Percentiles rank a stretch among this genome's conserved stretches.
These are phyloP conservation scores for Perizoma flavofasciatum DNA, from an alignment of 2,888 invertebrate species.

Conservation along the genomic window DNA sequence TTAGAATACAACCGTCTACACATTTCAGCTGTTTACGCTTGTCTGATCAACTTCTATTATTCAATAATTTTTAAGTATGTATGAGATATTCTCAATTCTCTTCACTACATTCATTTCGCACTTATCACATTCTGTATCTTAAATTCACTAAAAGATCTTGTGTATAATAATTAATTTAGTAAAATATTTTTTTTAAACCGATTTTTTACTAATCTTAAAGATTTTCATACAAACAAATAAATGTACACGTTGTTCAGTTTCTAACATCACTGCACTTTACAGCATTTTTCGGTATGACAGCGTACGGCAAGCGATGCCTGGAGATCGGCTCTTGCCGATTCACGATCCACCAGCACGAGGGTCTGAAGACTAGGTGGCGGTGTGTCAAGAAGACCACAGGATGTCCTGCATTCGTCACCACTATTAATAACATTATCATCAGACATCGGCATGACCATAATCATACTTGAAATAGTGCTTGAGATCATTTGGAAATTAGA, in stretches of 20 bases:
- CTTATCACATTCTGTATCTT: no score
- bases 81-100: no score
- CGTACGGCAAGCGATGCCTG: slow-evolving; percentile 63
- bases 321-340: slow-evolving; percentile 57
- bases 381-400: slow-evolving; percentile 41
- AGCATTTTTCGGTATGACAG: slow-evolving; percentile 62
- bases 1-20: no score
- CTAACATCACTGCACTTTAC: slow-evolving; percentile 21
- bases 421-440: slow-evolving; percentile 39
- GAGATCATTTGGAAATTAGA: background rate
- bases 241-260: background rate
- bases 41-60: no score
- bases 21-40: no score
- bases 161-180: no score
- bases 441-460: slow-evolving; percentile 30
- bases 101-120: no score
- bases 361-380: slow-evolving; percentile 54
- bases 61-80: no score
- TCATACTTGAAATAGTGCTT: slow-evolving; percentile 16
- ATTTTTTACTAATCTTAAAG: no score
- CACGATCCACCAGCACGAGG: slow-evolving; percentile 70
- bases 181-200: no score
- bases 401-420: slow-evolving; percentile 52
- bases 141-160: no score
- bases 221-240: no score